Base-by-base conservation (phyloP, 2,113 vertebrate genomes). In the Proterorhinus semilunaris region DNA sequence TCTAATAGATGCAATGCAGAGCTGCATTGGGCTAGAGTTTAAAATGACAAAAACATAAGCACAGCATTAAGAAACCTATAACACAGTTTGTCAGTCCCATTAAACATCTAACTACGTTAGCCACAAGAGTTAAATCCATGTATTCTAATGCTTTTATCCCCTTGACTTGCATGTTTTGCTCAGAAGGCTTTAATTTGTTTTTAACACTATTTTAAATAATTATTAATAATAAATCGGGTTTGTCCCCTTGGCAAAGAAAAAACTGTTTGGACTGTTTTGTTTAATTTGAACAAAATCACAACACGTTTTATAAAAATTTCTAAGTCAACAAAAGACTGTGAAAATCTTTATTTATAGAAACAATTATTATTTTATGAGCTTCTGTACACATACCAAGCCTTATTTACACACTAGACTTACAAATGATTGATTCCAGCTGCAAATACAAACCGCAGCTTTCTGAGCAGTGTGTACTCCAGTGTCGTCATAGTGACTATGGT, bases 401-500 rank as follows among this genome's bases (percentile, higher is more conserved):
- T 21, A 42, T 7, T 51, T 51, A n/a, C 7, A 44, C 7, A 5
- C 8, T 45, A 15, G 42, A 45, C 42, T 61, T n/a, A 12, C 6
- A 43, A 59, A 43, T 42, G 36, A 43, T 7, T 15, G 1, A 43
- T 59, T 13, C 16, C 21, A 21, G 15, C 8, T 62, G 47, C 10
- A 17, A 15, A 50, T 16, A 58, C 36, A 77, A 58, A 74, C 68
- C 75, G 69, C 65, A 59, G 66, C 59, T 85, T 76, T 72, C 70
- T 81, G 50, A 7, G 6, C 71, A 7, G 5, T 62, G 48, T 55
- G 55, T 58, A n/a, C 44, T 62, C 58, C 78, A 69, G 50, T 57
- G 21, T 65, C 42, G 70, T 80, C 62, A 74, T 78, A 68, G 57
- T n/a, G 13, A 15, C 15, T 74, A 66, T 81, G 80, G 73, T 67